phyloP scores from a whole-genome alignment of 53 echinoderm and acorn worm genomes.

The Pentamera pediparva region DNA sequence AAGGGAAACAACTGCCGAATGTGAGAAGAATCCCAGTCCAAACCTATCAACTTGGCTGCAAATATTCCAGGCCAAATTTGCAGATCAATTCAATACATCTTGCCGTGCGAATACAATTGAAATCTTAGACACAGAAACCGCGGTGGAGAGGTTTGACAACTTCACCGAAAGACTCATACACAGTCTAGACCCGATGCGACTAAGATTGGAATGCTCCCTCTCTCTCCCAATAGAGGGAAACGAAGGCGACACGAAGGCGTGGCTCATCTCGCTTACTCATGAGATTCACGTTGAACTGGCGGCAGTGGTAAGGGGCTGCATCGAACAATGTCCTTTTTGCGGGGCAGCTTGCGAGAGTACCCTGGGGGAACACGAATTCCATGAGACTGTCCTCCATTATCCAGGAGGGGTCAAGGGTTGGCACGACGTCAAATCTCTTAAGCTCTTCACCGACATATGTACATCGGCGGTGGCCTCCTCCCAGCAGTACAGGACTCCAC shows the following conservation, averaged over 20 bases:
- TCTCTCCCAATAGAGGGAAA: neutral
- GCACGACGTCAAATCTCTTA: neutral
- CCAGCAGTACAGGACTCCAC: neutral
- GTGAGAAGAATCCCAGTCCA: neutral
- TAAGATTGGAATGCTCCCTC: neutral
- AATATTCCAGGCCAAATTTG: neutral
- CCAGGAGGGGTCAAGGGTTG: neutral
- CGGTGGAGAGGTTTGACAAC: neutral
- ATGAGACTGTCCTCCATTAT: constrained; percentile 1
- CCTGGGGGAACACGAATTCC: neutral
- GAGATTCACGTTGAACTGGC: neutral
- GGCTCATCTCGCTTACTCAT: neutral
- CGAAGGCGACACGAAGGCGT: constrained; percentile 4
- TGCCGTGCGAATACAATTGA: neutral
- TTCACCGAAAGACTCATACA: neutral
- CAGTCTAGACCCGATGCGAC: neutral
- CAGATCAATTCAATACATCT: neutral
- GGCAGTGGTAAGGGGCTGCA: neutral
- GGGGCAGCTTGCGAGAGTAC: constrained; percentile 1
- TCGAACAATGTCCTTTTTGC: constrained; percentile 1
- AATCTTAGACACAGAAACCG: neutral
- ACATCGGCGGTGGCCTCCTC: neutral
- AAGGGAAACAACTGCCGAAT: neutral
- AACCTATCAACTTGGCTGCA: neutral
- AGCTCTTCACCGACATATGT: neutral